Evolutionary conservation across 2,113 vertebrate genomes (phyloP).

Genomic region (Phylloscopus trochiloides): DNA sequence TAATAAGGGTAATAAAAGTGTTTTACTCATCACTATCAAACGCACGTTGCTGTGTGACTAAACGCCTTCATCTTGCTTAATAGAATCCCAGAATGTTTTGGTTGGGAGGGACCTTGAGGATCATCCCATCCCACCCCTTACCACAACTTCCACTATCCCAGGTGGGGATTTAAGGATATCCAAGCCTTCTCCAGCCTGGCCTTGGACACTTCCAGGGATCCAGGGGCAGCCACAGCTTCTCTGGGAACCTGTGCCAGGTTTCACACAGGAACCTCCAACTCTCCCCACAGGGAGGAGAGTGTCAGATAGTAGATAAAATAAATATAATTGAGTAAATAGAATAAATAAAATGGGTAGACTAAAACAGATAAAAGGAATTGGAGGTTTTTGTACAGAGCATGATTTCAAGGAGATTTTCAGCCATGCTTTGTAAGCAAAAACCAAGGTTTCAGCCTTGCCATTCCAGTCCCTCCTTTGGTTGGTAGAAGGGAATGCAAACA

Average conservation of each 20-base stretch:
- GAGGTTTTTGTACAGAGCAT: fast-evolving
- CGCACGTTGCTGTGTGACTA: fast-evolving
- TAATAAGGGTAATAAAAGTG: fast-evolving
- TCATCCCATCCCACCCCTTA: not conserved
- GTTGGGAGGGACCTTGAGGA: not conserved
- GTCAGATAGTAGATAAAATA: not conserved
- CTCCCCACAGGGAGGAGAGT: not conserved
- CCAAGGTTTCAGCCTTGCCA: not conserved
- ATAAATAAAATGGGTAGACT: not conserved
- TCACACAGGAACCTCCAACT: not conserved
- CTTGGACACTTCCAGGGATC: not conserved
- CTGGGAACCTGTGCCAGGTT: not conserved
- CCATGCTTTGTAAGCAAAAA: fast-evolving
- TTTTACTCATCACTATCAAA: not conserved
- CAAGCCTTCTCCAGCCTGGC: not conserved
- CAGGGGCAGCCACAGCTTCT: not conserved
- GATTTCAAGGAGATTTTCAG: not conserved
- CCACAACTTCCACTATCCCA: not conserved
- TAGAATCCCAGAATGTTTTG: not conserved
- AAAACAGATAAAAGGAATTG: fast-evolving
- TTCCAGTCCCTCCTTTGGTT: not conserved
- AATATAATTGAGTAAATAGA: not conserved
- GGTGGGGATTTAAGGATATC: not conserved
- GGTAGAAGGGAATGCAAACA: not conserved
- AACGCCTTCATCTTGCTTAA: fast-evolving